Percentiles rank a stretch among this genome's conserved stretches.
Evolutionary conservation across 2,797 vertebrate species (phyloP).

Genomic region (Nyctalus aviator): DNA sequence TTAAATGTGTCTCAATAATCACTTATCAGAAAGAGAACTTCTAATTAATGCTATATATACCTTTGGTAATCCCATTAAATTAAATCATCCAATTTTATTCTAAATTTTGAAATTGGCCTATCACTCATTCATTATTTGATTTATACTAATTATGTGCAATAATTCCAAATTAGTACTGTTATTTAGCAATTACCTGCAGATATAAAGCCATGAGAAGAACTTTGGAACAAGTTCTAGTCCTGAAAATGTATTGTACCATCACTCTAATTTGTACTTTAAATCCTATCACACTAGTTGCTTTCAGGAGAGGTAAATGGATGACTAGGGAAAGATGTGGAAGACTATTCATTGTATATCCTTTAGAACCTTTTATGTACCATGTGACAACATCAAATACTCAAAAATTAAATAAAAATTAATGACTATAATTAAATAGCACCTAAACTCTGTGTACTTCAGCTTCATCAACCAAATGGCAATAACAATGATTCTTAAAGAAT

Average conservation of each 20-base stretch:
- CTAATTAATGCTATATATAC: background rate
- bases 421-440: constrained; percentile 25
- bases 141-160: background rate
- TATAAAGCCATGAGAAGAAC: background rate
- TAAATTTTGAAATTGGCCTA: constrained; percentile 18
- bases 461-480: constrained; percentile 42
- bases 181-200: background rate
- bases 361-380: background rate
- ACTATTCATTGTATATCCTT: background rate
- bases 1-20: constrained; percentile 54
- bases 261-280: constrained; percentile 28
- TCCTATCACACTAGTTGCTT: background rate
- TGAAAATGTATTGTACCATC: background rate
- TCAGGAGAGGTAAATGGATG: background rate
- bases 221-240: constrained; percentile 33
- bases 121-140: background rate
- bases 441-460: constrained; percentile 3
- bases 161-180: background rate
- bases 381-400: background rate
- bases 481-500: constrained; percentile 17
- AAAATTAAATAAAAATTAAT: constrained; percentile 61
- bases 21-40: constrained; percentile 33
- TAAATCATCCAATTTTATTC: constrained; percentile 36
- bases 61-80: constrained; percentile 46
- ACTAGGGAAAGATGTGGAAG: background rate